Evolutionary conservation across 2,113 vertebrate genomes (phyloP), one percentile per base, ranked within the genome.

Genomic region (Fukomys damarensis): DNA sequence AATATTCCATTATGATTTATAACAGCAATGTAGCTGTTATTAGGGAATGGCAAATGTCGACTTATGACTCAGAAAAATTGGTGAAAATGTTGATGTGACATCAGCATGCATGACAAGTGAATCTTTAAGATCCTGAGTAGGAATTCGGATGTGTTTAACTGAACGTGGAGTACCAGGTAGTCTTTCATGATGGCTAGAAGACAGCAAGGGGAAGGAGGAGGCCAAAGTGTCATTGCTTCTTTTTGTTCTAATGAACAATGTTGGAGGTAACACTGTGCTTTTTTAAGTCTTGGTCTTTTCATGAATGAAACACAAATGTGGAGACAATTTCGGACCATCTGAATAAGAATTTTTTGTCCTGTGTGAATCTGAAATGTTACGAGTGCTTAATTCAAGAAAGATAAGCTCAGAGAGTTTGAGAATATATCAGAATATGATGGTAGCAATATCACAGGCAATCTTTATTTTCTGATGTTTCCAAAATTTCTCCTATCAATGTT

Each of bases 61-160:
- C 97, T 97, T 94, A 91, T 93, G 72, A 76, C 38, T 61, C 83
- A 72, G 66, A 74, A 95, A 91, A 93, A 95, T 63, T 19, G 26
- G 65, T 83, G 22, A 93, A 41, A 80, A 70, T 32, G 38, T 30
- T 90, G 81, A 89, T 84, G 20, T 94, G 54, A 43, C 81, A 89
- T 59, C 54, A 79, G 46, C 49, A 77, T 46, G 54, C 52, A 30
- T 80, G 92, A 70, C 61, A 94, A 86, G 68, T 38, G 17, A 81
- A 59, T 59, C 43, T 59, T 5, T 81, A 66, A 83, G 77, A 89
- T 86, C 30, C 4, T 88, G 20, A 38, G 22, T 77, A 54, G 65
- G 85, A 86, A 89, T 90, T 68, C 20, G 41, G 2, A 22, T 79
- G 16, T 59, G 30, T 91, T 95, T 96, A 66, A 56, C 26, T 94